Conservation (phyloP, 2,797 vertebrate species). For the Hippopotamyrus pictus region DNA sequence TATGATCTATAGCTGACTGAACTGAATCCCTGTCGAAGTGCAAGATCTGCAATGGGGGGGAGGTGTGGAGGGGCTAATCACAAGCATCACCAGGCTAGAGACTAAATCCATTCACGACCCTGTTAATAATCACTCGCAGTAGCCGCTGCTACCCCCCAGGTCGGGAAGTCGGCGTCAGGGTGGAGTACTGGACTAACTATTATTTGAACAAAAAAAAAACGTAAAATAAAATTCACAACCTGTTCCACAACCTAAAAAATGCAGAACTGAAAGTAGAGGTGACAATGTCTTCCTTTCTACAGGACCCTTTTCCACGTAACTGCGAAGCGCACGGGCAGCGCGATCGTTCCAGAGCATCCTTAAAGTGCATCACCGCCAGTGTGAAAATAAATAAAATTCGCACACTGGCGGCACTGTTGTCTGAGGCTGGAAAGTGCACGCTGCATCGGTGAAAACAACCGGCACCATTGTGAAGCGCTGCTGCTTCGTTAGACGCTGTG, state of each 20-base stretch:
- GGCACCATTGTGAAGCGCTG: background rate
- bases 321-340: background rate
- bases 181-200: background rate
- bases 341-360: background rate
- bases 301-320: background rate
- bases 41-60: background rate
- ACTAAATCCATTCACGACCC: background rate
- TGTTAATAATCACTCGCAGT: background rate
- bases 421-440: background rate
- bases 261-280: background rate
- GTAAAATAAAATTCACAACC: background rate
- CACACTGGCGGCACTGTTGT: background rate
- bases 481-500: background rate
- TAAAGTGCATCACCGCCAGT: background rate
- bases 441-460: background rate
- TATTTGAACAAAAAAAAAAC: background rate
- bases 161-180: background rate
- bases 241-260: background rate
- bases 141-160: background rate
- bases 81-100: background rate
- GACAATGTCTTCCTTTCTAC: constrained; percentile 2
- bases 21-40: background rate
- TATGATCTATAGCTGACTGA: background rate
- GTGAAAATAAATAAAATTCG: background rate
- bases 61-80: no score